Conservation (phyloP, 2,113 vertebrate species). For the Passer montanus region DNA sequence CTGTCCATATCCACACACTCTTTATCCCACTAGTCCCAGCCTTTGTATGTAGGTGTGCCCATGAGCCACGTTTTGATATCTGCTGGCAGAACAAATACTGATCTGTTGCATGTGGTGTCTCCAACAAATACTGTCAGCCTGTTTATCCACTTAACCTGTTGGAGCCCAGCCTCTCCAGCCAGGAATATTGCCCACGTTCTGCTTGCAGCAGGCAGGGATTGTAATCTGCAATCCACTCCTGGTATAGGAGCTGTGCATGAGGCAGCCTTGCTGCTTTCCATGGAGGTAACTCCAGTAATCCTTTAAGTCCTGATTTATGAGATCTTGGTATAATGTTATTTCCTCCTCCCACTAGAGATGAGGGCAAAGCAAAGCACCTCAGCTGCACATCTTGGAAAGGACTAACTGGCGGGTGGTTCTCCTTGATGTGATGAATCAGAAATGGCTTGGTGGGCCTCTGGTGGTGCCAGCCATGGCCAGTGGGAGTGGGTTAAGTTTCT, state of each 20-base stretch:
- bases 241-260: neutral
- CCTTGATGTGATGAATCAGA: neutral
- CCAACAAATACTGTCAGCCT: neutral
- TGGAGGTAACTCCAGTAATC: neutral
- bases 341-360: neutral
- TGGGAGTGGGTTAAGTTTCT: neutral
- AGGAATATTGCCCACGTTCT: neutral
- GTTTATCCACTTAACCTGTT: neutral
- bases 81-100: neutral
- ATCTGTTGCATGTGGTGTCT: neutral
- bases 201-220: neutral
- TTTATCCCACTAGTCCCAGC: neutral
- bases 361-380: neutral
- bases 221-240: neutral
- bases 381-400: neutral
- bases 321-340: neutral
- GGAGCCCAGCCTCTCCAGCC: neutral
- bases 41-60: neutral
- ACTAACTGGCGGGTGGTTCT: neutral
- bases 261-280: neutral
- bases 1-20: neutral
- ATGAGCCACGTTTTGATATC: neutral
- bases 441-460: neutral
- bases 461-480: fast-evolving
- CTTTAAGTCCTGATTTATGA: neutral